Percentiles rank a stretch among this genome's conserved stretches.
Evolutionary conservation across 23 tunicate genomes (phyloP).

Genomic region (Halocynthia aurantium): DNA sequence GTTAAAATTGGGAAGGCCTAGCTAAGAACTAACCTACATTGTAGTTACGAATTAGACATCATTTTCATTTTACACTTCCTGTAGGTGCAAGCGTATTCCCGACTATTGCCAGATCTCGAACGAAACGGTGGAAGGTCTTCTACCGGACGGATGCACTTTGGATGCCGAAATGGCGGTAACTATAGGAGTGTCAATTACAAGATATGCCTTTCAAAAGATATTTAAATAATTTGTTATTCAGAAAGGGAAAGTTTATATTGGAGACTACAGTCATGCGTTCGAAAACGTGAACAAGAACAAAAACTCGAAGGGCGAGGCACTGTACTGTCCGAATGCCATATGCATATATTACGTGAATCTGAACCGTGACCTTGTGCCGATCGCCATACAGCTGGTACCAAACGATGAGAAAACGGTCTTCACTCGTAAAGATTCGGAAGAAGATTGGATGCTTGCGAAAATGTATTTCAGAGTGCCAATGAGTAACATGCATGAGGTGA

Average conservation of each 20-base stretch:
- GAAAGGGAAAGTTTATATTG: constrained; percentile 46
- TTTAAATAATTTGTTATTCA: constrained; percentile 9
- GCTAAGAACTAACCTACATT: too few species aligned
- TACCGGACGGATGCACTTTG: neutral
- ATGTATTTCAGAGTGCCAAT: constrained; percentile 35
- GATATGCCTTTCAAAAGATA: too few species aligned
- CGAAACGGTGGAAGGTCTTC: neutral
- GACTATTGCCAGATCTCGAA: constrained; percentile 13
- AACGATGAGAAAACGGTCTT: constrained; percentile 31
- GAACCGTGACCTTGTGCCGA: constrained; percentile 29
- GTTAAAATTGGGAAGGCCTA: too few species aligned
- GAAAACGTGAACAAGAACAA: constrained; percentile 29
- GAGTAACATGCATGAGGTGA: constrained; percentile 45
- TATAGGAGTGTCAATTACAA: too few species aligned
- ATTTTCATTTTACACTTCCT: neutral
- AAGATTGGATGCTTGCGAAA: constrained; percentile 72
- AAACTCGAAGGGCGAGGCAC: constrained; percentile 6
- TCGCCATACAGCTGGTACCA: constrained; percentile 59
- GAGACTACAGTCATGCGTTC: constrained; percentile 19
- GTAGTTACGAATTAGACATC: neutral
- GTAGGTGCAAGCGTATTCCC: constrained; percentile 13
- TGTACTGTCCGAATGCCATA: constrained; percentile 33
- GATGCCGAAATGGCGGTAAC: constrained; percentile 3
- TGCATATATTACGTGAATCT: constrained; percentile 24
- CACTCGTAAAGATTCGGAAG: constrained; percentile 36